phyloP scores from a whole-genome alignment of 1,140 invertebrate species.

The Scaptomyza graminum region DNA sequence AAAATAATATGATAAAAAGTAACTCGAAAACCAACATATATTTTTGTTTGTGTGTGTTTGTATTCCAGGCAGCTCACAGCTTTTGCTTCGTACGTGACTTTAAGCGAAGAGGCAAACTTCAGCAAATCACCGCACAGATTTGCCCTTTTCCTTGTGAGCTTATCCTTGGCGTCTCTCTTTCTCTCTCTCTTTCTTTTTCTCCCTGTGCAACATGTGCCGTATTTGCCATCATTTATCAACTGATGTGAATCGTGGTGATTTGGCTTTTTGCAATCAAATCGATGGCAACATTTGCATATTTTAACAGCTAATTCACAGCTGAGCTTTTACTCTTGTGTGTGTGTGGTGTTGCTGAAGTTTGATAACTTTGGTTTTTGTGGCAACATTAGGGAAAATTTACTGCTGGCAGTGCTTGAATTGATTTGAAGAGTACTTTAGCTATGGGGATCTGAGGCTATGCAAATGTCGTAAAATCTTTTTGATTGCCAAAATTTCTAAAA shows the following conservation, averaged over 20 bases:
- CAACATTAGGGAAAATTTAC: background rate
- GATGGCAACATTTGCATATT: slow-evolving; percentile 12
- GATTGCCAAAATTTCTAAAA: too few relatives aligned
- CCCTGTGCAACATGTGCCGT: slow-evolving; percentile 5
- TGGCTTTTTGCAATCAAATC: background rate
- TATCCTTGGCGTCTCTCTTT: background rate
- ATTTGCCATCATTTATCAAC: slow-evolving; percentile 12
- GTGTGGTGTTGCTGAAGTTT: background rate
- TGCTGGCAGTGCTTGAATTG: background rate
- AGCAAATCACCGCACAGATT: slow-evolving; percentile 44
- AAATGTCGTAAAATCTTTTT: too few relatives aligned
- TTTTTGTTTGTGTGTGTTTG: background rate
- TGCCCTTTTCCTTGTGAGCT: slow-evolving; percentile 11
- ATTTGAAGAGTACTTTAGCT: background rate
- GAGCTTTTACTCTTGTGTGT: background rate
- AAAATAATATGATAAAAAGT: background rate
- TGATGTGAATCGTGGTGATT: slow-evolving; percentile 7
- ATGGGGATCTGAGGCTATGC: too few relatives aligned
- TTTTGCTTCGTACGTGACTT: slow-evolving; percentile 40
- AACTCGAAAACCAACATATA: slow-evolving; percentile 6
- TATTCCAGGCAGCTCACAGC: slow-evolving; percentile 1
- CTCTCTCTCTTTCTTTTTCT: background rate
- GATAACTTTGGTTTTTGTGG: background rate
- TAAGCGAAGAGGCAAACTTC: slow-evolving; percentile 10
- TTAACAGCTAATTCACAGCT: background rate